phyloP scores from a whole-genome alignment of 2,113 vertebrate genomes.

The Scartelaos histophorus region DNA sequence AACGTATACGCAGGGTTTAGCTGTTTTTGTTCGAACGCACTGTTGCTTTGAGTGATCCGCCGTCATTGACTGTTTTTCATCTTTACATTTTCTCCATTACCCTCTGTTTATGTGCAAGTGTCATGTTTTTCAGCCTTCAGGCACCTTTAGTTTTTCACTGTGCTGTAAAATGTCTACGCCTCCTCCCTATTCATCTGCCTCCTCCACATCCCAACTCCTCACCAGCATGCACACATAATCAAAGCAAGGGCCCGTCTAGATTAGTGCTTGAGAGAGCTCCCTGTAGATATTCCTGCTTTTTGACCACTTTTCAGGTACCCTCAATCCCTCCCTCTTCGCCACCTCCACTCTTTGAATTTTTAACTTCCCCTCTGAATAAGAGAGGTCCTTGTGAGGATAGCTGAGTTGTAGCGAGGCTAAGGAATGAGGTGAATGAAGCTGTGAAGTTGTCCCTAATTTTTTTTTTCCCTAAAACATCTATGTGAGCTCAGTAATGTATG shows the following conservation, averaged over 20 bases:
- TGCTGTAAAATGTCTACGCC: constrained; percentile 62
- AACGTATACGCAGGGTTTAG: constrained; percentile 12
- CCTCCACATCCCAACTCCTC: constrained; percentile 35
- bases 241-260: constrained; percentile 66
- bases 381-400: constrained; percentile 60
- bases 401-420: constrained; percentile 56
- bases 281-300: constrained; percentile 69
- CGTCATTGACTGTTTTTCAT: constrained; percentile 16
- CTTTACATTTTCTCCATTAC: constrained; percentile 45
- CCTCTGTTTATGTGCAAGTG: constrained; percentile 52
- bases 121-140: constrained; percentile 65
- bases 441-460: constrained; percentile 73
- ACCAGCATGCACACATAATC: constrained; percentile 59
- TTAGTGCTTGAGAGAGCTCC: constrained; percentile 75
- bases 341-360: constrained; percentile 72
- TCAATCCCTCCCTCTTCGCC: constrained; percentile 33
- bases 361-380: constrained; percentile 78
- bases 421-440: constrained; percentile 52
- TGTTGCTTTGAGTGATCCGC: neutral
- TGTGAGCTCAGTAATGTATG: constrained; percentile 76
- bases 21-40: constrained; percentile 17
- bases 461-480: constrained; percentile 75
- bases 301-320: constrained; percentile 73
- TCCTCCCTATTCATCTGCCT: constrained; percentile 48
- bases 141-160: constrained; percentile 75